Evolutionary conservation across 2,888 invertebrate species (phyloP).

Genomic region (Drosophila nr. perissopoda): DNA sequence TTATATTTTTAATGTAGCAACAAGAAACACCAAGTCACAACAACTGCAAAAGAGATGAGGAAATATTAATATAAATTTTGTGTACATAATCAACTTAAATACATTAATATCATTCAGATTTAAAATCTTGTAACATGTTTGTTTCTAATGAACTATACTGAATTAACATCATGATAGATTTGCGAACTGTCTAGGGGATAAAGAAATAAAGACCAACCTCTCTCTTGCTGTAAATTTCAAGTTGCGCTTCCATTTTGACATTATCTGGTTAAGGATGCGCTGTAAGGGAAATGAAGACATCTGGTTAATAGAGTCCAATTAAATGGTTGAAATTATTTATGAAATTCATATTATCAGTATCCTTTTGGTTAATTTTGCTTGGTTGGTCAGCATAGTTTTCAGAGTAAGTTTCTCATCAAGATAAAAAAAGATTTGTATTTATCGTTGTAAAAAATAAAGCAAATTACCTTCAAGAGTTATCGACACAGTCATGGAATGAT

Average conservation of each 20-base stretch:
- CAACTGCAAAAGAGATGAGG: slow-evolving; percentile 9
- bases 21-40: neutral
- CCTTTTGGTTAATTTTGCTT: slow-evolving; percentile 68
- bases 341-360: slow-evolving; percentile 50
- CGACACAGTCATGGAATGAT: neutral
- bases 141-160: slow-evolving; percentile 79
- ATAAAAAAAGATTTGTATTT: neutral
- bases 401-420: slow-evolving; percentile 61
- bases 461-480: slow-evolving; percentile 7
- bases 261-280: neutral
- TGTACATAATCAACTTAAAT: neutral
- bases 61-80: slow-evolving; percentile 4
- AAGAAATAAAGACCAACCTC: slow-evolving; percentile 20
- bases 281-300: slow-evolving; percentile 10
- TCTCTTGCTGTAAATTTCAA: neutral
- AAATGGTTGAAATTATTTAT: neutral
- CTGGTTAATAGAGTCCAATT: neutral
- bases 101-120: slow-evolving; percentile 54
- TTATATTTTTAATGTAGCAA: neutral
- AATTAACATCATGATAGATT: slow-evolving; percentile 64
- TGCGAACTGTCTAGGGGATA: neutral
- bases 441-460: neutral
- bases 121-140: slow-evolving; percentile 71
- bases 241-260: accelerated
- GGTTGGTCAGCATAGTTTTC: slow-evolving; percentile 63